Evolutionary conservation across 2,888 invertebrate species (phyloP), one percentile per base, ranked within the genome.

Genomic region (Automeris io): DNA sequence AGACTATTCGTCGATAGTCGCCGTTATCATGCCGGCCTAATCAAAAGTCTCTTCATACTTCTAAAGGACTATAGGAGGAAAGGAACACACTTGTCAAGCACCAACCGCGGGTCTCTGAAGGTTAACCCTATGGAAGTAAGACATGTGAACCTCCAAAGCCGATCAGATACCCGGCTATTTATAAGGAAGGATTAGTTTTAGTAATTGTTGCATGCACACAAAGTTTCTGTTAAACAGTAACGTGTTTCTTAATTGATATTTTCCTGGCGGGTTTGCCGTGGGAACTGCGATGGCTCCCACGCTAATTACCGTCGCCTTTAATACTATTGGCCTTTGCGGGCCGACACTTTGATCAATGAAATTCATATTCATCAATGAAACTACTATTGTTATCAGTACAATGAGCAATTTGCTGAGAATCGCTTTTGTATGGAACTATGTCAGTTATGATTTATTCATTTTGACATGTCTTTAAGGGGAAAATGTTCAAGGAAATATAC

Each of bases 221-320:
- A 18, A 33, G 25, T 11, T 16, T 38, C 11, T 38, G 25, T 33
- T 33, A 33, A 9, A 22, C 12, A 29, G 32, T 35, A 35, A 36
- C 25, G 33, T 40, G 60, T 69, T 66, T 65, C 52, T 60, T 65
- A 70, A 69, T 70, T 67, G 64, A 61, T 68, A 70, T 74, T 75
- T 70, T 70, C 71, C 70, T 71, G 69, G 62, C 61, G 67, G 63
- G 50, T 58, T 52, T 58, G 59, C 61, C 78, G 80, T 82, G 83
- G 68, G 82, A 82, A 80, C 61, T 47, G 43, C 54, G 49, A 46
- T 49, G 57, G 57, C 70, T 82, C 82, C 78, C 81, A 83, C 82
- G 79, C 70, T 77, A 74, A 80, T 82, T 79, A 73, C 60, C 42
- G 40, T 44, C 53, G 57, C 61, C 61, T 70, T 66, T 66, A 63